Evolutionary conservation across 2,113 vertebrate species (phyloP), one percentile per base, ranked within the genome.

Genomic region (Sylvia atricapilla): DNA sequence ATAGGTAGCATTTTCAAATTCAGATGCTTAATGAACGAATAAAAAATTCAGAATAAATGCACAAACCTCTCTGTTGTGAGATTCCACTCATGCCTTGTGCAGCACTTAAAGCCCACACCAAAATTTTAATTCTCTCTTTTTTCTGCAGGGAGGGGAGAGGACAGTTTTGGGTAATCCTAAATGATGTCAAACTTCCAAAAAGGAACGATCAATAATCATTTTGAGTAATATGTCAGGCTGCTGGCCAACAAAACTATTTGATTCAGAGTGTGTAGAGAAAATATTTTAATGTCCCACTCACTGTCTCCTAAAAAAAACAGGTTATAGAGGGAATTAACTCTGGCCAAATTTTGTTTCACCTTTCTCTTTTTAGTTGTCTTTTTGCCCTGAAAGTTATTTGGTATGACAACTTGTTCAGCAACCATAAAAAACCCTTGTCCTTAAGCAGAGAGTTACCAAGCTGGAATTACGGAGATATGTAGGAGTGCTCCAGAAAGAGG

Each of bases 351-450:
- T 82, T 67, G 2, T 25, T 88, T 24, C 13, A 5, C 2, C 5
- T 18, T 66, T 82, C 31, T 44, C 19, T 49, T 84, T 73, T 50
- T 41, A 25, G n/a, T 47, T 88, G 5, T 3, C 2, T 59, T 62
- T 31, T 90, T 3, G 18, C 14, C 58, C 23, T 66, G 41, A 49
- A 23, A 68, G 11, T 53, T 62, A 31, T 30, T 35, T 10, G 37
- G 11, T 27, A 10, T 31, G 25, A 88, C 9, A 13, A 76, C 28
- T 10, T 88, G 15, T 23, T 78, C 30, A 86, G 23, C 2, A 79
- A 18, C 8, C 0, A 0, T 31, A 53, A 2, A 75, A 52, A 85
- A 24, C 5, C 4, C 6, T 37, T 46, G 8, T 62, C n/a, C 5
- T 87, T 64, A 37, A 46, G 31, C 39, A 66, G 35, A 50, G 13